Evolutionary conservation across 2,797 vertebrate species (phyloP), one percentile per base, ranked within the genome.

Genomic region (Enteromius unitaeniatus): DNA sequence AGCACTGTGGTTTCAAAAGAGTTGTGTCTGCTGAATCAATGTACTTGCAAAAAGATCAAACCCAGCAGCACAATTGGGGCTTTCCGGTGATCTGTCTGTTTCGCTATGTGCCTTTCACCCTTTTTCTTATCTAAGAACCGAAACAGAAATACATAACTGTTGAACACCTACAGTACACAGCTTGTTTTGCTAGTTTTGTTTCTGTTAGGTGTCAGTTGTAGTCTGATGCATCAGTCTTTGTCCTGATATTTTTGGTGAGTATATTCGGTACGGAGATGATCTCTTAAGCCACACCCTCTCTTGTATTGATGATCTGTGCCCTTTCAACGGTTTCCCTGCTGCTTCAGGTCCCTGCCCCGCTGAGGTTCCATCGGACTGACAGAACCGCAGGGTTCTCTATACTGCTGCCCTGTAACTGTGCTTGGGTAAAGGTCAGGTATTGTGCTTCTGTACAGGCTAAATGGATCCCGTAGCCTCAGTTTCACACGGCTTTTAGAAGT

Each of bases 41-140:
- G 93, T 92, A 78, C 88, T 90, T 89, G 91, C 91, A 91, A 93
- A 89, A 94, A 94, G 92, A 94, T 94, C 92, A 93, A 91, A 94
- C 90, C 90, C 88, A 84, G 45, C 80, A 77, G 82, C 85, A 89
- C 90, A 88, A 91, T 87, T 83, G 86, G 88, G 23, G 67, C 78
- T 79, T 85, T 78, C 83, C 53, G 19, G 42, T 69, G 80, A 85
- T 79, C 58, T 62, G 23, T 68, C 67, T 70, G 40, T 45, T 79
- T 26, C 5, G 1, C 47, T 70, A 28, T 78, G 49, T 60, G 42
- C n/a, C 42, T 51, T 64, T 70, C 53, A 62, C 26, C 15, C 34
- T 31, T 45, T 74, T 53, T 60, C 23, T 69, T 58, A 4, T 69
- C 13, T 49, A 7, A 28, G 34, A 58, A 40, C 23, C 2, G 26